Conservation (phyloP, 2,888 invertebrate species). For the Ornithoptera priamus region DNA sequence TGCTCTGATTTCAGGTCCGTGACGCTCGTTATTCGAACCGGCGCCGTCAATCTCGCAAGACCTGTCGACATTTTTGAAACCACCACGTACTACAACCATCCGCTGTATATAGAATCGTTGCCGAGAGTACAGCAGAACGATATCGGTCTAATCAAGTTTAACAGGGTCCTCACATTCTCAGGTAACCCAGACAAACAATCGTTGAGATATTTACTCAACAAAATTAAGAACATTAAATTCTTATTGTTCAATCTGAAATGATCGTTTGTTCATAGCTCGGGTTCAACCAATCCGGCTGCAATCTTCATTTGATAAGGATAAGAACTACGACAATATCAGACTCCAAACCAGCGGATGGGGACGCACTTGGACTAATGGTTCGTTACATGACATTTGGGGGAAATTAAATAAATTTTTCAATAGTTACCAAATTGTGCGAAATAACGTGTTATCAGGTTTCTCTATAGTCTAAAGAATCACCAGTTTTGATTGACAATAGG, state of each 20-base stretch:
- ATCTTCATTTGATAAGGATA: constrained; percentile 43
- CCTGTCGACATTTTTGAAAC: constrained; percentile 53
- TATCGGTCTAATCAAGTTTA: constrained; percentile 52
- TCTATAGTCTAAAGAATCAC: too few species aligned
- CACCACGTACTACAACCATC: constrained; percentile 54
- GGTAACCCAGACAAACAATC: constrained; percentile 32
- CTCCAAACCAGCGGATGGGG: constrained; percentile 65
- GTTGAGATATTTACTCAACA: too few species aligned
- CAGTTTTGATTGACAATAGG: too few species aligned
- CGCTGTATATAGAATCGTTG: constrained; percentile 43
- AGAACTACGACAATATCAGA: constrained; percentile 45
- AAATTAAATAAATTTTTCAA: too few species aligned
- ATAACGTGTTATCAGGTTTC: too few species aligned
- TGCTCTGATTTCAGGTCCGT: constrained; percentile 41
- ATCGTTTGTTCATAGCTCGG: constrained; percentile 41
- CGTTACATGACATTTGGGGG: background rate
- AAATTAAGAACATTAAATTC: too few species aligned
- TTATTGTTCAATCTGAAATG: too few species aligned
- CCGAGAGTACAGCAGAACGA: constrained; percentile 56
- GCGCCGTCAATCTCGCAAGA: constrained; percentile 47
- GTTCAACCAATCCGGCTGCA: constrained; percentile 61
- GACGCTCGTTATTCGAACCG: constrained; percentile 51
- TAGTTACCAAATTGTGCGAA: too few species aligned
- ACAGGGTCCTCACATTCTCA: constrained; percentile 39
- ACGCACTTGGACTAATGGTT: constrained; percentile 53